Conservation (phyloP, 2,797 vertebrate species). For the Gorsachius magnificus region DNA sequence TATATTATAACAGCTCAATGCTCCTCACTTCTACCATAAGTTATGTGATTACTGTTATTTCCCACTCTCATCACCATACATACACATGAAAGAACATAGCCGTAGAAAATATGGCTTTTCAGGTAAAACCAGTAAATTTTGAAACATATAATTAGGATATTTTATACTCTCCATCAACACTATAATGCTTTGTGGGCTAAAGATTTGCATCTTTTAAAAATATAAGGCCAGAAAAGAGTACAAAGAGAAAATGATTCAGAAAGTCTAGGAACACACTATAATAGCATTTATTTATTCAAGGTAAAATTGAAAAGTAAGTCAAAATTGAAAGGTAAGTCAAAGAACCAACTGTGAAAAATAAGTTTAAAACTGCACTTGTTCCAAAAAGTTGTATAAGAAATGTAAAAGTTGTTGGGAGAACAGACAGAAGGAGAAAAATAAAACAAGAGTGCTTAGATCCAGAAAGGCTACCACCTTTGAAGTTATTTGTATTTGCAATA, state of each 20-base stretch:
- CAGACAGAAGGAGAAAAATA: background rate
- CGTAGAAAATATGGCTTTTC: background rate
- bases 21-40: background rate
- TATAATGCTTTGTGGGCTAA: background rate
- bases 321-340: background rate
- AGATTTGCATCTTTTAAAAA: background rate
- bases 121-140: background rate
- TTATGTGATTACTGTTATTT: background rate
- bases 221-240: background rate
- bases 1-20: background rate
- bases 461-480: background rate
- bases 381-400: background rate
- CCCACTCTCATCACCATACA: background rate
- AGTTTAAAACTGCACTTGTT: background rate
- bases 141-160: background rate
- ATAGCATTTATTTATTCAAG: background rate
- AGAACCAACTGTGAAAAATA: background rate
- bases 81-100: background rate
- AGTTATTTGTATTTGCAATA: background rate
- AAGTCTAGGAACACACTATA: background rate
- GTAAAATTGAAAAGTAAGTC: background rate
- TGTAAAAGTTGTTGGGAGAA: background rate
- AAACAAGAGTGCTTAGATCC: background rate
- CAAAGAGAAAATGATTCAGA: background rate
- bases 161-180: background rate